Conservation (phyloP, 92 coral and sea anemone species). For the Plumapathes pennacea region DNA sequence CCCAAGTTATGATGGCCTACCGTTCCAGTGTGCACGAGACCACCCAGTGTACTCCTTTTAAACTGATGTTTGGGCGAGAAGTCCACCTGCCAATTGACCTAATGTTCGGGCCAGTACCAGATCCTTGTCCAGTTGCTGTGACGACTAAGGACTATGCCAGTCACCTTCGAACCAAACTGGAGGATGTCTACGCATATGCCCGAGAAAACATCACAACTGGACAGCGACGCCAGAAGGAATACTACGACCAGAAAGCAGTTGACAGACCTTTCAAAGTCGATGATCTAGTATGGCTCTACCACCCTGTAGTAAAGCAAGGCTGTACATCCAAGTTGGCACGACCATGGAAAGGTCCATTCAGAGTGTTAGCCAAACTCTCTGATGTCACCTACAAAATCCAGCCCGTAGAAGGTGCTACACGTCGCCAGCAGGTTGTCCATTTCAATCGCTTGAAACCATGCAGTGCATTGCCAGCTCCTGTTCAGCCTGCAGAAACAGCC, state of each 20-base stretch:
- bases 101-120: constrained; percentile 14
- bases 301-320: constrained; percentile 11
- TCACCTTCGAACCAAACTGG: constrained; percentile 5
- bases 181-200: constrained; percentile 4
- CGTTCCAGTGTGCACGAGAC: constrained; percentile 31
- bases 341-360: constrained; percentile 44
- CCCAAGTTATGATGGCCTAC: constrained; percentile 30
- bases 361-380: constrained; percentile 16
- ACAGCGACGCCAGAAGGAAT: constrained; percentile 28
- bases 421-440: too few species aligned
- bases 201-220: neutral
- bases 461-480: too few species aligned
- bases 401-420: neutral
- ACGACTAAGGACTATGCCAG: constrained; percentile 19
- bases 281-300: constrained; percentile 18
- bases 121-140: constrained; percentile 3
- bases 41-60: constrained; percentile 24
- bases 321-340: constrained; percentile 9
- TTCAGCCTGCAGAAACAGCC: too few species aligned
- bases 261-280: constrained; percentile 24
- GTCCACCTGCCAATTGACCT: constrained; percentile 30
- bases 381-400: constrained; percentile 39
- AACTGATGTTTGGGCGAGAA: constrained; percentile 33
- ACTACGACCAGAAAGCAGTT: constrained; percentile 7
- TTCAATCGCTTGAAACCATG: too few species aligned